Evolutionary conservation across 2,113 vertebrate species (phyloP).

Genomic region (Halichoeres trimaculatus): DNA sequence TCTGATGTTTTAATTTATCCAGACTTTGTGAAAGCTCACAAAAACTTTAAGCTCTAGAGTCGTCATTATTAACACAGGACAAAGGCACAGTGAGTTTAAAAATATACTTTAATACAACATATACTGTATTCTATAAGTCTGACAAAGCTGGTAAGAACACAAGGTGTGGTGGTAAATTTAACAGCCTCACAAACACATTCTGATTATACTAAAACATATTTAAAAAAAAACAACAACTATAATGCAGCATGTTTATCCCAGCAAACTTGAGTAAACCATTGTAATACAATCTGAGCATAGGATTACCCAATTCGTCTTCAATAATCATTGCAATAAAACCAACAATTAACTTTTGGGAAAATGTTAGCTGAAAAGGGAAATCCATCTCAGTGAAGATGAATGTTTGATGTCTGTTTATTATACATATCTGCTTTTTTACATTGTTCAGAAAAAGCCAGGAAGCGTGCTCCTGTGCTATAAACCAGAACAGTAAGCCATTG

Average conservation of each 20-base stretch:
- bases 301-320: conserved; percentile 5
- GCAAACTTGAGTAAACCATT: conserved; percentile 27
- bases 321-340: conserved; percentile 2
- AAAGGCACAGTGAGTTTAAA: conserved; percentile 47
- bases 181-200: conserved; percentile 55
- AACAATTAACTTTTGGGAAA: not conserved
- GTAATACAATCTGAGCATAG: conserved; percentile 7
- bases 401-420: conserved; percentile 16
- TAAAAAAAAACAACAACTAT: conserved; percentile 23
- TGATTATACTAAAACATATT: conserved; percentile 43
- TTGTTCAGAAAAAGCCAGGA: conserved; percentile 23
- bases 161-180: conserved; percentile 14
- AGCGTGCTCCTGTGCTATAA: conserved; percentile 18
- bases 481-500: conserved; percentile 8
- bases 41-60: too few relatives aligned
- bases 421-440: not conserved
- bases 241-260: conserved; percentile 39
- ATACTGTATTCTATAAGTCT: conserved; percentile 46
- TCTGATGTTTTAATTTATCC: not conserved
- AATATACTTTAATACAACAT: conserved; percentile 76
- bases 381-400: conserved; percentile 20
- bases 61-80: conserved; percentile 13
- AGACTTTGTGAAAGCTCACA: not conserved
- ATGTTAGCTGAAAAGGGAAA: conserved; percentile 12
- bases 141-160: conserved; percentile 54